Base-by-base conservation (phyloP, 2,888 invertebrate species). In the Cephus pygmeus region DNA sequence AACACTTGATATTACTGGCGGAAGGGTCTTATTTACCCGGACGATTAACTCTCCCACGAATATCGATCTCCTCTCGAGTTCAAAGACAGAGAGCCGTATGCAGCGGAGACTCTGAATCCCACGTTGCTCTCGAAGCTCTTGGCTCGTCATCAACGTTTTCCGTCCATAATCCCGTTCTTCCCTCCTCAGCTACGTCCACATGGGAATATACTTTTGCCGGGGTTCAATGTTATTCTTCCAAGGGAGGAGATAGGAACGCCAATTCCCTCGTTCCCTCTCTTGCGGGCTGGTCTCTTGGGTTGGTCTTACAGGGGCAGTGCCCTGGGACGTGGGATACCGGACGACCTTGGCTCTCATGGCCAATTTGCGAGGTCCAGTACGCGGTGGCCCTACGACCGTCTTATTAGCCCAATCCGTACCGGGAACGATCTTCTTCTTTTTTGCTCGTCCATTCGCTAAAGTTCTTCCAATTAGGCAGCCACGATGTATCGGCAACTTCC, bases 311-410 rank as follows among this genome's bases (percentile, higher is more conserved):
- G 85, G 88, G 90, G 89, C 90, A 91, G 88, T 90, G 90, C 87
- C 89, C 79, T 84, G 84, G 83, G 86, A 87, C 87, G 83, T 85
- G 87, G 87, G 87, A 88, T 86, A 90, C 90, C 82, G 87, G 91
- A 89, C 89, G 90, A 91, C 91, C 90, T 91, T 90, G 90, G 88
- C 87, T 82, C 88, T 89, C 89, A 89, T 81, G 89, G 90, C 86
- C 90, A 89, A 90, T 90, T 90, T 88, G 88, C 87, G 86, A 86
- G 35, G 34, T 74, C 35, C 74, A 34, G 74, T 30, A 34, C 35
- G 74, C 74, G 74, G 35, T 74, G 71, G 71, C 71, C 71, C 71
- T 71, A 71, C 71, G 23, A 12, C 71, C 71, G 71, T 34, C 12
- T 56, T 56, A 56, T 56, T 56, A 56, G 56, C 56, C 9, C 56